phyloP scores from a whole-genome alignment of 2,797 vertebrate species.

The Pelochelys cantorii region DNA sequence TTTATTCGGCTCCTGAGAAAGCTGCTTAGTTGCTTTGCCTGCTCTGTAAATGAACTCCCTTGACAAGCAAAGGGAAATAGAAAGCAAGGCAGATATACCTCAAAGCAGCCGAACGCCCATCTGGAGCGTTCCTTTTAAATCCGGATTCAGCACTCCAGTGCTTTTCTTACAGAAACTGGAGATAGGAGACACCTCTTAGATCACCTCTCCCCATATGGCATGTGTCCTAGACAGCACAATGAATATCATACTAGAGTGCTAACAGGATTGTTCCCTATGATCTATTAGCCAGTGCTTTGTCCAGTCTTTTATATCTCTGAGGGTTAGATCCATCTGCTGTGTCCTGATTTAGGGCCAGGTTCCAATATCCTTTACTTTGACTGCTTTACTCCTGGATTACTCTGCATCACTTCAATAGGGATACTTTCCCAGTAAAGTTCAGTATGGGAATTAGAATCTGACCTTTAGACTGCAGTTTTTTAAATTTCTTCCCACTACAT shows the following conservation, averaged over 20 bases:
- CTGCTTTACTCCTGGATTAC: background rate
- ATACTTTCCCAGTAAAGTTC: background rate
- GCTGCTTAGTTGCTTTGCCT: background rate
- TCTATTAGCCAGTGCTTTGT: background rate
- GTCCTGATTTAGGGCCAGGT: background rate
- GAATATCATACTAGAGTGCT: background rate
- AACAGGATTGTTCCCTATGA: background rate
- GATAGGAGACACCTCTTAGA: background rate
- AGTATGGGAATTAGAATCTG: background rate
- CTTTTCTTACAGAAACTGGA: background rate
- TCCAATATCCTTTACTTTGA: background rate
- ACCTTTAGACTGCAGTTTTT: background rate
- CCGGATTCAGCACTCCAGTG: background rate
- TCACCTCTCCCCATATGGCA: background rate
- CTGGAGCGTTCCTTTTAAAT: background rate
- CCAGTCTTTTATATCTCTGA: background rate
- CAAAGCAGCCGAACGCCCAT: background rate
- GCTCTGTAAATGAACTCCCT: background rate
- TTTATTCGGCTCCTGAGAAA: background rate
- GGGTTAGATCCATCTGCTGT: background rate
- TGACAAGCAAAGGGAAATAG: background rate
- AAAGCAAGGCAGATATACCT: background rate
- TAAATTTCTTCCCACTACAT: background rate
- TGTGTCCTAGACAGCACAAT: background rate
- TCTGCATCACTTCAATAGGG: background rate